These are phyloP conservation scores for Actinostola sp. DNA, from an alignment of 92 coral and sea anemone genomes.

Conservation along the genomic window DNA sequence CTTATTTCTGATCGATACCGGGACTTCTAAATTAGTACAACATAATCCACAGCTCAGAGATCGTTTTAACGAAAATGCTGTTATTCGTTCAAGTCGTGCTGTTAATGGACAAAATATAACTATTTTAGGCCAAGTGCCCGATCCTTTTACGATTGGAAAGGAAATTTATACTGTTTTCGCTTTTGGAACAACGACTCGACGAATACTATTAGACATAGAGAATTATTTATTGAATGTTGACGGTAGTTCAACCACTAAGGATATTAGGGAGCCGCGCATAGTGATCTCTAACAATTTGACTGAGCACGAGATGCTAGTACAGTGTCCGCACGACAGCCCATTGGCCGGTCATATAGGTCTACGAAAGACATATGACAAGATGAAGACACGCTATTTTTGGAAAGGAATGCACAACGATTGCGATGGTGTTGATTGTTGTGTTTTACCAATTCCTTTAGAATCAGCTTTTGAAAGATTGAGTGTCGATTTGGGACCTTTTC, in stretches of 20 bases:
- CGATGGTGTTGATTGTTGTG: slow-evolving; percentile 30
- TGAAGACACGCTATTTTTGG: slow-evolving; percentile 58
- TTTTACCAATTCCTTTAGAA: slow-evolving; percentile 44
- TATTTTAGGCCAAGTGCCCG: too few relatives aligned
- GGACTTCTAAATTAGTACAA: too few relatives aligned
- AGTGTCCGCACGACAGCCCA: slow-evolving; percentile 58
- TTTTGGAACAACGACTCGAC: background rate
- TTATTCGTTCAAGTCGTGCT: too few relatives aligned
- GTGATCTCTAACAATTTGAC: slow-evolving; percentile 38
- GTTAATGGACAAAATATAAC: too few relatives aligned
- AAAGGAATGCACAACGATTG: slow-evolving; percentile 61
- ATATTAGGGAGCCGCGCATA: slow-evolving; percentile 38
- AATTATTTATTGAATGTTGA: slow-evolving; percentile 22
- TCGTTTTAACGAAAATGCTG: too few relatives aligned
- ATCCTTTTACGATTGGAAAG: too few relatives aligned
- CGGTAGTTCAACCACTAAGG: background rate
- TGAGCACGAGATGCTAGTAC: slow-evolving; percentile 44
- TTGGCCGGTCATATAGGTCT: slow-evolving; percentile 63
- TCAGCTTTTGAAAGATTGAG: slow-evolving; percentile 28
- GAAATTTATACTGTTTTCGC: too few relatives aligned
- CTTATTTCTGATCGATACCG: too few relatives aligned
- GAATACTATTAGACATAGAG: slow-evolving; percentile 22
- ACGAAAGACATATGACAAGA: slow-evolving; percentile 56
- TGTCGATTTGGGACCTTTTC: slow-evolving; percentile 62
- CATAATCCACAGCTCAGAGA: too few relatives aligned